phyloP scores from a whole-genome alignment of 2,888 invertebrate species.

The Andrena bucephala region DNA sequence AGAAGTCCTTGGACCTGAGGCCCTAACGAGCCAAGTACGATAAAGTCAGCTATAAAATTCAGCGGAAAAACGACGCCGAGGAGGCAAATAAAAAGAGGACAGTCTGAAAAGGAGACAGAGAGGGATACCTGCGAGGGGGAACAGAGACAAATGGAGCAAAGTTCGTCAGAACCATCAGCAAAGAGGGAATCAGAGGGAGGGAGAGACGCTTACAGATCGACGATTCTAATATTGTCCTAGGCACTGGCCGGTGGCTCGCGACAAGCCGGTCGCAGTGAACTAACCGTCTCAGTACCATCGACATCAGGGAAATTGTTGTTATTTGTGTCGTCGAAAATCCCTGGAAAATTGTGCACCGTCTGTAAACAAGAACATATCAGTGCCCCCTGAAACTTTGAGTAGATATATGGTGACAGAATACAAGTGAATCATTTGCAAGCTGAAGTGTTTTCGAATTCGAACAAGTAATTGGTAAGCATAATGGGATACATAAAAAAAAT shows the following conservation, averaged over 20 bases:
- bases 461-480: constrained; percentile 12
- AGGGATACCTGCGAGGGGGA: constrained; percentile 1
- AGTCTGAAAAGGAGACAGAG: constrained; percentile 4
- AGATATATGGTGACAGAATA: neutral
- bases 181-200: constrained; percentile 47
- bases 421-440: neutral
- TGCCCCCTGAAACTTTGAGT: neutral
- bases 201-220: constrained; percentile 63
- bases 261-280: constrained; percentile 76
- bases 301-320: constrained; percentile 43
- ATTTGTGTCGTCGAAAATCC: constrained; percentile 18
- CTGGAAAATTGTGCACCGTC: neutral
- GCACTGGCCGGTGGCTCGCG: constrained; percentile 74
- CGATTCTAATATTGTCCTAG: constrained; percentile 84
- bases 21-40: constrained; percentile 3
- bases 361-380: neutral
- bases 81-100: constrained; percentile 26
- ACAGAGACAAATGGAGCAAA: constrained; percentile 32
- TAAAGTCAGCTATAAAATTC: constrained; percentile 1
- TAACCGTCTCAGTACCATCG: constrained; percentile 75
- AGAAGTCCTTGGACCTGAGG: constrained; percentile 29
- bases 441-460: neutral
- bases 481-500: too few species aligned
- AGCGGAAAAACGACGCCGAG: constrained; percentile 25
- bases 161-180: constrained; percentile 28